Evolutionary conservation across 1,140 invertebrate genomes (phyloP), one percentile per base, ranked within the genome.

Genomic region (Drosophila bifasciata): DNA sequence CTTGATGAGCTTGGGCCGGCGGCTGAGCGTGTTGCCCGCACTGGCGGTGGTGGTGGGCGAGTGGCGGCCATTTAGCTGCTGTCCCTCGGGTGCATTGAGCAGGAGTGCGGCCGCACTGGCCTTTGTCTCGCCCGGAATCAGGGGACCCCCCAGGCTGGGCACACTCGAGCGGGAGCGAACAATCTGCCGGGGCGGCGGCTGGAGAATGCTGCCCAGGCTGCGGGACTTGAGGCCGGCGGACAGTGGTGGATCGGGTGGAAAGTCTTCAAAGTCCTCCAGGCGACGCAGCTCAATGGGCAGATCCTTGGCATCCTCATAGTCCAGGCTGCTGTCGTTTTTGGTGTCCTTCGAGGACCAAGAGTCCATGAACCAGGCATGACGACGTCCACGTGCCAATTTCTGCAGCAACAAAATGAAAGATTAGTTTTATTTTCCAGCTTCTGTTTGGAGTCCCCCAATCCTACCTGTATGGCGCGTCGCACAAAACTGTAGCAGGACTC

Each of bases 401-500:
- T 95, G 77, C 32, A 36, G 3, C 32, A 13, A 9, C 3, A 4
- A 89, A 7, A 13, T 1, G 3, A 41, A 53, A 15, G n/a, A 16
- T 9, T 13, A 39, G 13, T 3, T 44, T 32, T 4, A 11, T 1
- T 9, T 25, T 16, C 59, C 51, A 25, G 68, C 1, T 15, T 16
- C 5, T 15, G 19, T 39, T 25, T 1, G 28, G 28, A 8, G 2
- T 28, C 28, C 3, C 28, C 3, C 21, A 1, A 1, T 5, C 45
- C 85, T 92, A 95, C 95, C 92, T 98, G 96, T 39, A 98, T 93
- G 5, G 97, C 97, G 77, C 96, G 94, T 46, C 97, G 93, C 4
- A 98, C 97, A 89, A 98, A 98, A 85, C 96, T 97, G 92, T 98
- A 98, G 89, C 97, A 98, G 5, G 97, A 97, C 92, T 98, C 97